A percentile compares a stretch with the other conserved stretches of the same genome.
phyloP scores from a whole-genome alignment of 1,140 invertebrate species.

The Idris sp. region DNA sequence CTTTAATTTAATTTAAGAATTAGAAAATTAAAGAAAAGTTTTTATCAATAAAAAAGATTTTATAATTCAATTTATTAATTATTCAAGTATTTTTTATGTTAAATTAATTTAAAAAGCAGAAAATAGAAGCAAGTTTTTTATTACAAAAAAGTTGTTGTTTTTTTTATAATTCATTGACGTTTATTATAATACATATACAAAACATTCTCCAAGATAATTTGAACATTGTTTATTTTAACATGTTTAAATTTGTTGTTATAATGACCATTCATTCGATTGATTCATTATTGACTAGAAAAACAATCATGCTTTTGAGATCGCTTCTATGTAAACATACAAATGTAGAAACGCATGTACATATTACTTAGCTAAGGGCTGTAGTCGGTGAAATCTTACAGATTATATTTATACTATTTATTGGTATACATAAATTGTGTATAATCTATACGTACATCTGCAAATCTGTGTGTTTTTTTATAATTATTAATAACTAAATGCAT shows the following conservation, averaged over 20 bases:
- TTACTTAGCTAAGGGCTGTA: constrained; percentile 34
- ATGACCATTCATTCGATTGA: constrained; percentile 52
- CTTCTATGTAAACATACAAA: constrained; percentile 68
- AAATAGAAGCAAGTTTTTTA: too few species aligned
- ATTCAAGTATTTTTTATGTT: too few species aligned
- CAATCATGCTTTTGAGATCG: constrained; percentile 66
- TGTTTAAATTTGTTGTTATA: constrained; percentile 37
- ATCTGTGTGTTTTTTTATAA: constrained; percentile 6
- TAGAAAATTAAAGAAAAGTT: too few species aligned
- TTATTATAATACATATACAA: constrained; percentile 73
- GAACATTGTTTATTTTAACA: constrained; percentile 41
- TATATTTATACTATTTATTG: constrained; percentile 12
- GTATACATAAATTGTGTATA: constrained; percentile 27
- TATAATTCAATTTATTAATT: too few species aligned
- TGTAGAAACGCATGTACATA: constrained; percentile 69
- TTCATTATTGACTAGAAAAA: constrained; percentile 62
- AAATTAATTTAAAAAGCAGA: too few species aligned
- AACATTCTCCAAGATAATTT: constrained; percentile 66
- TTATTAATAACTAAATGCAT: constrained; percentile 32
- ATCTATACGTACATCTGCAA: constrained; percentile 13
- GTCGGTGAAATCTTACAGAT: constrained; percentile 17
- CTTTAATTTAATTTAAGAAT: too few species aligned
- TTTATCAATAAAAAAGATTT: too few species aligned
- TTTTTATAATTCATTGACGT: constrained; percentile 63
- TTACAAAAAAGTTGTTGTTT: too few species aligned